Percentiles rank a stretch among this genome's conserved stretches.
Conservation (phyloP, 2,888 invertebrate genomes). For the Catocala sponsa region DNA sequence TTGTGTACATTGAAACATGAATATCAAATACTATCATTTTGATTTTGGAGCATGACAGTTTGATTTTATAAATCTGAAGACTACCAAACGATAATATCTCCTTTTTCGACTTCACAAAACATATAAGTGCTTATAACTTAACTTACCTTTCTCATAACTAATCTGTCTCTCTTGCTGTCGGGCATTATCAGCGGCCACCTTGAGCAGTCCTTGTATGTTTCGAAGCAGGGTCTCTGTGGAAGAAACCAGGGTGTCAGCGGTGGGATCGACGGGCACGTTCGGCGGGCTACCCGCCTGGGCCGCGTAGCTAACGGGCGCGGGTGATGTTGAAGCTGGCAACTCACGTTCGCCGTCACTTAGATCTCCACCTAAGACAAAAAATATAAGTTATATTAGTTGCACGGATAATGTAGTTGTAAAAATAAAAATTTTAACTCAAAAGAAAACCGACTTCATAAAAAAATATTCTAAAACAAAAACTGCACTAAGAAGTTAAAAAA, state of each 20-base stretch:
- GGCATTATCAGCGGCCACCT: conserved; percentile 99
- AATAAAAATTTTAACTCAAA: no score
- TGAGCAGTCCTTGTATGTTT: conserved; percentile 98
- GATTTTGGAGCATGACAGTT: no score
- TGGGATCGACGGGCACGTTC: conserved; percentile 80
- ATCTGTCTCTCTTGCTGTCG: conserved; percentile 98
- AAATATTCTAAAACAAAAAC: no score
- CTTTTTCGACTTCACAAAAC: no score
- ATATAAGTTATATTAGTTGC: background rate
- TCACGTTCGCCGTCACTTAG: conserved; percentile 93
- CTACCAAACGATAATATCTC: no score
- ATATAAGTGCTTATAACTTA: no score
- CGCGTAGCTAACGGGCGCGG: conserved; percentile 94
- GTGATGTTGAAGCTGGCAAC: conserved; percentile 89
- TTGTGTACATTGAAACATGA: no score
- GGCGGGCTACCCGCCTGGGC: conserved; percentile 89
- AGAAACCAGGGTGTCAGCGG: conserved; percentile 89
- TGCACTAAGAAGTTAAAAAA: no score
- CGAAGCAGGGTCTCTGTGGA: conserved; percentile 97
- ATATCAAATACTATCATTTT: no score
- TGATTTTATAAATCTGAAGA: no score
- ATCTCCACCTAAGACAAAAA: conserved; percentile 85
- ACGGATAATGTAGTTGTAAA: no score
- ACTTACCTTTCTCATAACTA: conserved; percentile 98
- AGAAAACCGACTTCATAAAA: no score